These are phyloP conservation scores for Leptopilina syphax DNA, from an alignment of 2,888 invertebrate genomes.

Conservation along the genomic window DNA sequence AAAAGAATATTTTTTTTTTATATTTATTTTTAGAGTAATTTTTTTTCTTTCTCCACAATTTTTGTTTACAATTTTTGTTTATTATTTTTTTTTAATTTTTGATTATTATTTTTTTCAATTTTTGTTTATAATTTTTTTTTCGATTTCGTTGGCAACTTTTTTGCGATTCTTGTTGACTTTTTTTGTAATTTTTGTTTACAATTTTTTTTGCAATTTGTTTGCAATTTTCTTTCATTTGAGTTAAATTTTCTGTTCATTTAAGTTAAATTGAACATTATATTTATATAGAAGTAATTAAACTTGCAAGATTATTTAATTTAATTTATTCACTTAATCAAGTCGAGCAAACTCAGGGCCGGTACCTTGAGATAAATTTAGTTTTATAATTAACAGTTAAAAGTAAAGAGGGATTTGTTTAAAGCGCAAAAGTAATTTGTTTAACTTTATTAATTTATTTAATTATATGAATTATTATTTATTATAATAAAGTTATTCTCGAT, in stretches of 20 bases:
- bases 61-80: too few relatives aligned
- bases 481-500: neutral
- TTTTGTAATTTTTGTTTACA: too few relatives aligned
- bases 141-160: too few relatives aligned
- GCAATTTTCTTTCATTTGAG: too few relatives aligned
- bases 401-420: neutral
- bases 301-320: conserved; percentile 31
- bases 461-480: neutral
- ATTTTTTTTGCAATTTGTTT: too few relatives aligned
- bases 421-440: neutral
- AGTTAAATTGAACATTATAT: conserved; percentile 7
- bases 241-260: too few relatives aligned
- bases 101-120: too few relatives aligned
- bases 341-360: conserved; percentile 48
- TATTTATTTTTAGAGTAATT: neutral
- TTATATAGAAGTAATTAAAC: conserved; percentile 5
- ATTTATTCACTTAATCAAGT: conserved; percentile 43
- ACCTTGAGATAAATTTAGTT: conserved; percentile 39
- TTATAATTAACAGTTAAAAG: neutral
- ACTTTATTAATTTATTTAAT: neutral
- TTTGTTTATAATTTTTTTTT: too few relatives aligned
- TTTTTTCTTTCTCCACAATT: neutral
- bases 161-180: too few relatives aligned
- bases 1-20: neutral
- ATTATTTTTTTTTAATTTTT: too few relatives aligned